phyloP scores from a whole-genome alignment of 1,140 invertebrate genomes.

The Pseudomyrmex dendroicus region DNA sequence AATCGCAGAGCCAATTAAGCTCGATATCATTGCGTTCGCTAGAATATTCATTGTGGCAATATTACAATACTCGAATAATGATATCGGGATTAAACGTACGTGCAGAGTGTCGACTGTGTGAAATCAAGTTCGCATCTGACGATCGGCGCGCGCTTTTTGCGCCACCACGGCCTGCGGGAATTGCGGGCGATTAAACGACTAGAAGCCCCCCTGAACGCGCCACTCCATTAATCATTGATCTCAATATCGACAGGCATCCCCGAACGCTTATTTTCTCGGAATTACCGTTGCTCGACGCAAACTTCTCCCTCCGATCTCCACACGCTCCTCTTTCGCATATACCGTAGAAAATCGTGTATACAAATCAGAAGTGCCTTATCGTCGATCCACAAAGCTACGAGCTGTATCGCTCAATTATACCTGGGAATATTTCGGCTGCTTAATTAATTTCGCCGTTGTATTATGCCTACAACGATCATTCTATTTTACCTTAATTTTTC shows the following conservation, averaged over 20 bases:
- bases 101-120: background rate
- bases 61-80: conserved; percentile 19
- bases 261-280: conserved; percentile 51
- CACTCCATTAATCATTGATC: conserved; percentile 62
- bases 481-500: background rate
- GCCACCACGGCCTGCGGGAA: conserved; percentile 19
- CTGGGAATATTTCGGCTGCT: conserved; percentile 31
- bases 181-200: conserved; percentile 46
- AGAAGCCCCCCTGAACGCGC: conserved; percentile 23
- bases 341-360: conserved; percentile 48
- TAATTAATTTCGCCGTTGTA: conserved; percentile 49
- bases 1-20: conserved; percentile 31
- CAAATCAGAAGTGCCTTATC: conserved; percentile 41
- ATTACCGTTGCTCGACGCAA: conserved; percentile 31
- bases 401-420: conserved; percentile 23
- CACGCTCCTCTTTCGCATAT: background rate
- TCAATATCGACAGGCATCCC: conserved; percentile 33
- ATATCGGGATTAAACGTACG: conserved; percentile 39
- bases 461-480: conserved; percentile 1
- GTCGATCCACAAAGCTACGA: conserved; percentile 20
- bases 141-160: conserved; percentile 33
- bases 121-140: conserved; percentile 39
- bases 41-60: conserved; percentile 42
- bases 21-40: conserved; percentile 34
- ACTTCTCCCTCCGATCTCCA: background rate